A percentile compares a stretch with the other conserved stretches of the same genome.
These are phyloP conservation scores for Alitta virens DNA, from an alignment of 2,888 invertebrate species.

Conservation along the genomic window DNA sequence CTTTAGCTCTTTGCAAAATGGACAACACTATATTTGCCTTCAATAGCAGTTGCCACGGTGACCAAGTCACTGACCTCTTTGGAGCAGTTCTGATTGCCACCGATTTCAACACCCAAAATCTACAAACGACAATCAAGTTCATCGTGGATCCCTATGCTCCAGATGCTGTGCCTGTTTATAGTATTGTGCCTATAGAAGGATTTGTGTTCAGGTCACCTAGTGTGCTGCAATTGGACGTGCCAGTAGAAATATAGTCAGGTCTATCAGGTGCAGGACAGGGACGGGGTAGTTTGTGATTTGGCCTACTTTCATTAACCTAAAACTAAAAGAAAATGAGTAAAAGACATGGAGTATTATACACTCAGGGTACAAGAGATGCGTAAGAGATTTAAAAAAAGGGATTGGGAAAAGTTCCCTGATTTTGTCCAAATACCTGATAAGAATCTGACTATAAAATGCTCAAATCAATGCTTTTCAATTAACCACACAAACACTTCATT, in stretches of 20 bases:
- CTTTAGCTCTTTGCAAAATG: slow-evolving; percentile 28
- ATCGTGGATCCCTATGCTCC: slow-evolving; percentile 31
- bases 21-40: slow-evolving; percentile 31
- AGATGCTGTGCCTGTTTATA: slow-evolving; percentile 32
- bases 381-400: too few species aligned
- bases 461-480: too few species aligned
- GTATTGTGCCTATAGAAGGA: slow-evolving; percentile 29
- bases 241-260: slow-evolving; percentile 6
- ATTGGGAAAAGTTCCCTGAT: too few species aligned
- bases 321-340: too few species aligned
- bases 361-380: too few species aligned
- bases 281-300: background rate
- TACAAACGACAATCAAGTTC: slow-evolving; percentile 30
- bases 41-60: slow-evolving; percentile 32
- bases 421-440: too few species aligned
- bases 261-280: too few species aligned
- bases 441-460: too few species aligned
- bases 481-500: too few species aligned
- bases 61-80: slow-evolving; percentile 32
- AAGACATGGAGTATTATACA: too few species aligned
- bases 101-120: slow-evolving; percentile 33
- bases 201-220: slow-evolving; percentile 30
- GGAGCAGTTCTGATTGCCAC: slow-evolving; percentile 30
- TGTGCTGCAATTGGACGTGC: slow-evolving; percentile 18
- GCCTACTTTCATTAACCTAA: too few species aligned